Base-by-base conservation (phyloP, 2,113 vertebrate species). In the Mobula birostris region DNA sequence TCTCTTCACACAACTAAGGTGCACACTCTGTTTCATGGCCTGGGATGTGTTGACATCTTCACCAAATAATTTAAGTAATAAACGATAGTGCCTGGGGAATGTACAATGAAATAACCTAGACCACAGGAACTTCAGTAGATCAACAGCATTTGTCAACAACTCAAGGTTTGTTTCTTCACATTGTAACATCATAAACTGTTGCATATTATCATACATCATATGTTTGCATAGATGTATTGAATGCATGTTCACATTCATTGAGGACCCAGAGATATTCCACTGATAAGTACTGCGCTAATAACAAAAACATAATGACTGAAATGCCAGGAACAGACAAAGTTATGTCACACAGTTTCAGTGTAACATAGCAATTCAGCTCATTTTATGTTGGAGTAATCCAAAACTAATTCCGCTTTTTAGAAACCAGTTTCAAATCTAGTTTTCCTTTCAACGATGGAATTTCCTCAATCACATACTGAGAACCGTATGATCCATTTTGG, bases 31-130 rank as follows among this genome's bases (percentile, higher is more conserved):
- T 93, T 93, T 93, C 91, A 72, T 72, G 70, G 91, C 70, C 70
- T 93, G 36, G 91, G 91, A 74, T 93, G 85, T 74, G 91, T 74
- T 93, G 91, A 93, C 91, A 93, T 93, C 91, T 48, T 93, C 91
- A 93, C 91, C 91, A 93, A 93, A 93, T 93, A 93, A 93, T 72
- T 93, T 93, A 93, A 93, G 91, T 93, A 72, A 93, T 93, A 93
- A 93, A 74, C 70, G 36, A 93, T 36, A 72, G 70, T 76, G 70
- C 40, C 91, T 93, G 91, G 91, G 91, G 91, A 93, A 74, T 15
- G 21, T 36, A 93, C 68, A 93, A 15, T 72, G 91, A 48, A 74
- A 74, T 76, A 74, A 74, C 91, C 91, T 74, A 76, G 12, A 93
- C 24, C 72, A 48, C 91, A 74, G 91, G 19, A 93, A 93, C 91